A percentile compares a stretch with the other conserved stretches of the same genome.
Evolutionary conservation across 2,888 invertebrate genomes (phyloP).

Genomic region (Macaria liturata): DNA sequence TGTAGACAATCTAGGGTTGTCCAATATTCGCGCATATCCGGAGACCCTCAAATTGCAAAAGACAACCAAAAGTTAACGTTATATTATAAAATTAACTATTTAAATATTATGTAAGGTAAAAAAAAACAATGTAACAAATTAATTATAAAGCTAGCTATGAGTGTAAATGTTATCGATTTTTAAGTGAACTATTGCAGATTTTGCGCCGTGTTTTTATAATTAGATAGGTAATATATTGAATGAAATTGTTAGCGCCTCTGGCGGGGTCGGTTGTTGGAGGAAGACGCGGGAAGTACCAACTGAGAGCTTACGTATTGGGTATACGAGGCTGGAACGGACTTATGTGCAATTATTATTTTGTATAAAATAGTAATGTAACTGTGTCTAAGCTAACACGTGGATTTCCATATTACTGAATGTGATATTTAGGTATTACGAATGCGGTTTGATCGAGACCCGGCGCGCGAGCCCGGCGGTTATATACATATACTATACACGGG

Average conservation of each 20-base stretch:
- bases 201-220: conserved; percentile 84
- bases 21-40: conserved; percentile 68
- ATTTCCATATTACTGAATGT: conserved; percentile 84
- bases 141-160: conserved; percentile 82
- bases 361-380: conserved; percentile 80
- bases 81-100: conserved; percentile 80
- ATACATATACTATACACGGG: too few relatives aligned
- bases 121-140: conserved; percentile 82
- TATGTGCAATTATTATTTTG: conserved; percentile 84
- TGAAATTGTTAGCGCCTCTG: conserved; percentile 78
- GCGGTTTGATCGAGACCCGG: conserved; percentile 68
- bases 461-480: conserved; percentile 53
- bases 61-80: conserved; percentile 83
- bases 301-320: conserved; percentile 50
- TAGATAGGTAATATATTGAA: conserved; percentile 85
- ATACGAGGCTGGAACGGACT: conserved; percentile 65
- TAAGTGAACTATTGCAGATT: conserved; percentile 81
- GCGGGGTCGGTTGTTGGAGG: conserved; percentile 62
- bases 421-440: conserved; percentile 83
- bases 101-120: conserved; percentile 78
- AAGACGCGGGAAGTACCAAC: conserved; percentile 42
- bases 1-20: conserved; percentile 61
- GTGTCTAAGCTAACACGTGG: conserved; percentile 82
- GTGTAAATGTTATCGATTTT: conserved; percentile 82
- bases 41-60: conserved; percentile 74